Evolutionary conservation across 2,113 vertebrate species (phyloP).

Genomic region (Plecturocebus donacophilus): DNA sequence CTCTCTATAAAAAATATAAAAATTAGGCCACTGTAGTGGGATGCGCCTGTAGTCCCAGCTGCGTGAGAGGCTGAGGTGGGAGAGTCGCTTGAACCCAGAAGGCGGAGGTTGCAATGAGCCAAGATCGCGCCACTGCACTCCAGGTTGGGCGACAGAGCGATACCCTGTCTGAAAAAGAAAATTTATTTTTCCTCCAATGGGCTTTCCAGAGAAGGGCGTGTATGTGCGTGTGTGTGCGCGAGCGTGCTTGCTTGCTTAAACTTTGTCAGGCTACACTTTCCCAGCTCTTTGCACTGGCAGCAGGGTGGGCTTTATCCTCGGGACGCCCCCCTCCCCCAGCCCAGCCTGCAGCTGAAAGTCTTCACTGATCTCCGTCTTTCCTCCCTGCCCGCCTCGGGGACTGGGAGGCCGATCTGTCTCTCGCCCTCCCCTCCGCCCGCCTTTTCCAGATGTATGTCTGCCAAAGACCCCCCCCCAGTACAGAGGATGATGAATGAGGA

Average conservation of each 20-base stretch:
- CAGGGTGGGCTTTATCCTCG: neutral
- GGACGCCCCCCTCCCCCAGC: neutral
- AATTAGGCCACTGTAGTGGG: too few species aligned
- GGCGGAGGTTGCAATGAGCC: too few species aligned
- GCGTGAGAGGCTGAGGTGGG: too few species aligned
- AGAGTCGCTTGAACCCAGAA: too few species aligned
- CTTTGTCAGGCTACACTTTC: neutral
- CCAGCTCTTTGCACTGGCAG: neutral
- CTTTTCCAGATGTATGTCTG: slow-evolving; percentile 61
- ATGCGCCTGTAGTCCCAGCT: too few species aligned
- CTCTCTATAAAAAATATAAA: too few species aligned
- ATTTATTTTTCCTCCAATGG: neutral
- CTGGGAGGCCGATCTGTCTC: neutral
- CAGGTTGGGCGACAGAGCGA: neutral
- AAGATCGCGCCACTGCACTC: too few species aligned
- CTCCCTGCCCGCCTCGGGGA: slow-evolving; percentile 51
- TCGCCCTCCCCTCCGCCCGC: neutral
- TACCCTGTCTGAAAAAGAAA: too few species aligned
- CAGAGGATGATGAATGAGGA: slow-evolving; percentile 64
- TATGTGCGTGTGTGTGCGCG: neutral
- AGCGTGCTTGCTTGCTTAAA: neutral
- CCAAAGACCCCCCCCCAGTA: slow-evolving; percentile 19
- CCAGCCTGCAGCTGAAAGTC: slow-evolving; percentile 63
- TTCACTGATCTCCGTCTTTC: slow-evolving; percentile 45
- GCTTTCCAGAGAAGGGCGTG: neutral